phyloP scores from a whole-genome alignment of 2,888 invertebrate species.

The Escarpia spicata region DNA sequence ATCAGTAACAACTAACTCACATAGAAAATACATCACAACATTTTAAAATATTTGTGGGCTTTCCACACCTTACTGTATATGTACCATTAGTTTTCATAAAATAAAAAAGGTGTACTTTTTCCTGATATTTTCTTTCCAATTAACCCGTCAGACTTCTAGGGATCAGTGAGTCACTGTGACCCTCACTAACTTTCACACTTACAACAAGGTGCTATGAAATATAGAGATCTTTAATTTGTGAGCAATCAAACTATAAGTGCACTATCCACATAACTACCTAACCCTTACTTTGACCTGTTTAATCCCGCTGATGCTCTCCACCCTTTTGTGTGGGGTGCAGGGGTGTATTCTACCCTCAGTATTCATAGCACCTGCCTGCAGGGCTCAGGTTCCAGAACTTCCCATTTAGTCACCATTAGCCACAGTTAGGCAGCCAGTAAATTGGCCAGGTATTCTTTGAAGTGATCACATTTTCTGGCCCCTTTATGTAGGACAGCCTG shows the following conservation, averaged over 20 bases:
- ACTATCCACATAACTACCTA: neutral
- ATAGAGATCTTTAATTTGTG: neutral
- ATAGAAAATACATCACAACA: too few species aligned
- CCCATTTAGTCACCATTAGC: neutral
- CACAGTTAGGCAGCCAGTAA: constrained; percentile 16
- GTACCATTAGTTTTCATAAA: too few species aligned
- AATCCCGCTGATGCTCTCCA: neutral
- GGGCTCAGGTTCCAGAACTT: neutral
- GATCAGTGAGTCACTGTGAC: neutral
- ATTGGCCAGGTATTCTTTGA: constrained; percentile 13
- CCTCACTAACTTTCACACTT: neutral
- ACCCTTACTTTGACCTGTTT: neutral
- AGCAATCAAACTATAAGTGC: neutral
- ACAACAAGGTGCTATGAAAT: neutral
- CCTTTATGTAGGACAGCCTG: neutral
- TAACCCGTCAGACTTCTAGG: neutral
- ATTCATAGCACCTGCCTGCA: neutral
- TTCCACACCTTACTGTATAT: too few species aligned
- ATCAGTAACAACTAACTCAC: too few species aligned
- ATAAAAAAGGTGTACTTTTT: too few species aligned
- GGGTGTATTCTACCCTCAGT: neutral
- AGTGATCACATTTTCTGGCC: neutral
- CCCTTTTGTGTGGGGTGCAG: neutral
- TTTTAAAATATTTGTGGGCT: too few species aligned
- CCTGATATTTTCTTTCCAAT: too few species aligned